Percentiles rank a stretch among this genome's conserved stretches.
phyloP scores from a whole-genome alignment of 2,888 invertebrate species.

The Thecophora atra region DNA sequence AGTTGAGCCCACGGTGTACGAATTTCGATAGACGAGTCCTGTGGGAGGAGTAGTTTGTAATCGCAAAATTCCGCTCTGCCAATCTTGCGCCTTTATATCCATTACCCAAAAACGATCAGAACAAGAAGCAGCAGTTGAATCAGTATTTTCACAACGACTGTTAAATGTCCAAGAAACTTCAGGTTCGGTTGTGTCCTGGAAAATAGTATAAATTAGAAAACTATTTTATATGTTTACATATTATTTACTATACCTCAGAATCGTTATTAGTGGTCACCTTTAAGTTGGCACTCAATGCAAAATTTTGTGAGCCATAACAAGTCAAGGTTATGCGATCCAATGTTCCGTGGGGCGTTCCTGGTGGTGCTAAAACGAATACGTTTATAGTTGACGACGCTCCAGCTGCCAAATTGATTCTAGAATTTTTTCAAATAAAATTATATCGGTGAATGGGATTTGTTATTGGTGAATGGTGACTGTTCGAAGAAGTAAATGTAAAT shows the following conservation, averaged over 20 bases:
- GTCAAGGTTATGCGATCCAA: constrained; percentile 74
- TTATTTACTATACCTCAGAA: constrained; percentile 51
- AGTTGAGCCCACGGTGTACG: constrained; percentile 75
- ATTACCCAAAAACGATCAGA: constrained; percentile 76
- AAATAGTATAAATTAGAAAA: neutral
- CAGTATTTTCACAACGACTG: constrained; percentile 69
- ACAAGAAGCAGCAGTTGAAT: constrained; percentile 69
- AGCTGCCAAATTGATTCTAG: constrained; percentile 54
- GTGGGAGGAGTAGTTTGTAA: constrained; percentile 70
- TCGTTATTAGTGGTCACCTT: constrained; percentile 63
- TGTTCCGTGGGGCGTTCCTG: constrained; percentile 68
- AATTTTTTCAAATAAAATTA: constrained; percentile 29
- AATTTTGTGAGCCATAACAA: constrained; percentile 65
- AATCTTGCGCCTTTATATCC: constrained; percentile 75
- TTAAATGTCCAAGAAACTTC: constrained; percentile 73
- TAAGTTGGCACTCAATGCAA: constrained; percentile 65
- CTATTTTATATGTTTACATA: neutral
- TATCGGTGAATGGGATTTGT: neutral
- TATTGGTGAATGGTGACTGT: too few species aligned
- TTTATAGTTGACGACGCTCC: constrained; percentile 70
- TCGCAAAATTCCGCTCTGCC: constrained; percentile 72
- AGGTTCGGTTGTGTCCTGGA: constrained; percentile 70
- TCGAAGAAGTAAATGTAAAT: neutral
- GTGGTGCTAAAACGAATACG: constrained; percentile 67
- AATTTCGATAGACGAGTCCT: constrained; percentile 72